Percentiles rank a stretch among this genome's conserved stretches.
Evolutionary conservation across 1,140 invertebrate species (phyloP).

Genomic region (Ooceraea biroi): DNA sequence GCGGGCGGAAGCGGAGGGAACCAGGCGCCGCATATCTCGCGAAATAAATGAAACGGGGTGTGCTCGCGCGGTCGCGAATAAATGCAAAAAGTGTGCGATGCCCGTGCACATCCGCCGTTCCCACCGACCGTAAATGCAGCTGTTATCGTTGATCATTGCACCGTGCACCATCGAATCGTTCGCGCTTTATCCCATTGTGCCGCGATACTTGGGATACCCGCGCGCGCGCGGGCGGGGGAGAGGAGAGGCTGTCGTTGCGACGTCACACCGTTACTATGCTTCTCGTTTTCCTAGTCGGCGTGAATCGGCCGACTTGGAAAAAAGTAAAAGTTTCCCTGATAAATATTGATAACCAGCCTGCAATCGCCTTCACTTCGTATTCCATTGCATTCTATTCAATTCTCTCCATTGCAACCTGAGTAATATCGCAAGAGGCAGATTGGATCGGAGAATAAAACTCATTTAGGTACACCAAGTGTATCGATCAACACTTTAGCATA

Average conservation of each 20-base stretch:
- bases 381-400: background rate
- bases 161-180: constrained; percentile 23
- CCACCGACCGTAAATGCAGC: constrained; percentile 46
- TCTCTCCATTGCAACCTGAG: background rate
- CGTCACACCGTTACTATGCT: no score
- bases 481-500: no score
- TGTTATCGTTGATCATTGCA: constrained; percentile 58
- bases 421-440: constrained; percentile 16
- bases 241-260: no score
- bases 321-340: background rate
- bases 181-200: constrained; percentile 35
- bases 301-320: constrained; percentile 21
- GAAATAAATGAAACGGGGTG: constrained; percentile 43
- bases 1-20: background rate
- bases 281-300: background rate
- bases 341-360: background rate
- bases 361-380: background rate
- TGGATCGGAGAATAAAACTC: constrained; percentile 7
- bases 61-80: constrained; percentile 38
- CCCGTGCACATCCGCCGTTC: constrained; percentile 38
- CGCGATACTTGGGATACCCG: background rate
- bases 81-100: constrained; percentile 54
- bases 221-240: no score
- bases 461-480: no score
- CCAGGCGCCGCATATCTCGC: constrained; percentile 36